Percentiles rank a stretch among this genome's conserved stretches.
These are phyloP conservation scores for Ammospiza nelsoni DNA, from an alignment of 2,113 vertebrate genomes.

Conservation along the genomic window DNA sequence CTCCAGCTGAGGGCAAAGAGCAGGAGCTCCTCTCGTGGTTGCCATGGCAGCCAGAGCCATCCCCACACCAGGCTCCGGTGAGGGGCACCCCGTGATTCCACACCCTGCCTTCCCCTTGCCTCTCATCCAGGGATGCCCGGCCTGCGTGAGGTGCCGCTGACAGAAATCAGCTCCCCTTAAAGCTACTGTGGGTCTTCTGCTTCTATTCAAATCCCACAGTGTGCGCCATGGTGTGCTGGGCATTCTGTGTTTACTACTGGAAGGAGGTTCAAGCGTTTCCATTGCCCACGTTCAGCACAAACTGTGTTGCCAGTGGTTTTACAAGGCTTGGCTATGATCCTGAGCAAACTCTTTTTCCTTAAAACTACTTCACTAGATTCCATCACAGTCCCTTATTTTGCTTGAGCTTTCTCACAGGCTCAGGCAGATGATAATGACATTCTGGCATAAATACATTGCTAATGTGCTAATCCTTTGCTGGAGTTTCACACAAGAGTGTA, in stretches of 20 bases:
- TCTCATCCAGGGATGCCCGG: rapidly evolving
- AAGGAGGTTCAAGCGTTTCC: not conserved
- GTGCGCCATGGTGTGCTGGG: not conserved
- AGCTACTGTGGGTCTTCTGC: rapidly evolving
- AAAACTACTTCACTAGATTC: not conserved
- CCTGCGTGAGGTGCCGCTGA: not conserved
- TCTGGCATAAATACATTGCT: not conserved
- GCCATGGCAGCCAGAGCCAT: slow-evolving; percentile 1
- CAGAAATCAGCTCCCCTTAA: not conserved
- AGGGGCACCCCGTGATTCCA: not conserved
- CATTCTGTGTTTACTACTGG: not conserved
- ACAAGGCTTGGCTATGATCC: not conserved
- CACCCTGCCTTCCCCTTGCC: not conserved
- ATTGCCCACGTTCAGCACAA: not conserved
- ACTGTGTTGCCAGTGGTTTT: not conserved
- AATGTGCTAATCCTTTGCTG: not conserved
- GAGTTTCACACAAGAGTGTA: not conserved
- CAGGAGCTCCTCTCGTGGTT: not conserved
- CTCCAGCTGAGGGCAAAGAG: not conserved
- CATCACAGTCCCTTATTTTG: not conserved
- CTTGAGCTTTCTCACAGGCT: not conserved
- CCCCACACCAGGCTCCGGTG: rapidly evolving
- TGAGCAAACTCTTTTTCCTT: not conserved
- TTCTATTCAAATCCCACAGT: not conserved
- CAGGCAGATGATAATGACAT: not conserved